Conservation (phyloP, 2,888 invertebrate genomes). For the Odontocerum albicorne region DNA sequence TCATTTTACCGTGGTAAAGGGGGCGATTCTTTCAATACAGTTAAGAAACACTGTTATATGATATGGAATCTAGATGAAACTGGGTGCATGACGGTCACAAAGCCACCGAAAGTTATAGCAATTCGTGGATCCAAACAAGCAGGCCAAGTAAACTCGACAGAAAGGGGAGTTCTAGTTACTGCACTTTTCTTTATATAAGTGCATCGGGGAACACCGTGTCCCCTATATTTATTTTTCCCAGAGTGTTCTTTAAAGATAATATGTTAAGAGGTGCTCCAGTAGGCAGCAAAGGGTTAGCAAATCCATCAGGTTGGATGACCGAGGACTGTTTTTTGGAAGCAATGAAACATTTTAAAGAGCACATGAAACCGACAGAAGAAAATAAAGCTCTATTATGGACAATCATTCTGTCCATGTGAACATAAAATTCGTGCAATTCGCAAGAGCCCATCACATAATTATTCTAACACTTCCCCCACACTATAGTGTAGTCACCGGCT, state of each 20-base stretch:
- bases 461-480: constrained; percentile 36
- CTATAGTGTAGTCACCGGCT: constrained; percentile 35
- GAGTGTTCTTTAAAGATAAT: constrained; percentile 34
- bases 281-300: constrained; percentile 33
- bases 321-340: constrained; percentile 35
- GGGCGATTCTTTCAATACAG: too few relatives aligned
- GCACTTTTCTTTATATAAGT: constrained; percentile 36
- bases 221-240: too few relatives aligned
- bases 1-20: too few relatives aligned
- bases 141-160: constrained; percentile 39
- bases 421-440: constrained; percentile 33
- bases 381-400: constrained; percentile 36
- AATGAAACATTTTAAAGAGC: constrained; percentile 36
- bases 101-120: constrained; percentile 41
- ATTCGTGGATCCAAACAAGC: constrained; percentile 38
- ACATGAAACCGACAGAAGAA: constrained; percentile 35
- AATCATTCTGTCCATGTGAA: constrained; percentile 36
- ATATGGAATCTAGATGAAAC: constrained; percentile 44
- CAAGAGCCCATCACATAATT: constrained; percentile 31
- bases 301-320: constrained; percentile 36
- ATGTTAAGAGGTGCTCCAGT: constrained; percentile 35
- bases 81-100: constrained; percentile 42
- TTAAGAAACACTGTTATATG: too few relatives aligned
- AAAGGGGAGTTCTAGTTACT: constrained; percentile 39
- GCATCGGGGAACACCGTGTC: constrained; percentile 36